These are phyloP conservation scores for Odontocolon sp. DNA, from an alignment of 2,888 invertebrate genomes.

Conservation along the genomic window DNA sequence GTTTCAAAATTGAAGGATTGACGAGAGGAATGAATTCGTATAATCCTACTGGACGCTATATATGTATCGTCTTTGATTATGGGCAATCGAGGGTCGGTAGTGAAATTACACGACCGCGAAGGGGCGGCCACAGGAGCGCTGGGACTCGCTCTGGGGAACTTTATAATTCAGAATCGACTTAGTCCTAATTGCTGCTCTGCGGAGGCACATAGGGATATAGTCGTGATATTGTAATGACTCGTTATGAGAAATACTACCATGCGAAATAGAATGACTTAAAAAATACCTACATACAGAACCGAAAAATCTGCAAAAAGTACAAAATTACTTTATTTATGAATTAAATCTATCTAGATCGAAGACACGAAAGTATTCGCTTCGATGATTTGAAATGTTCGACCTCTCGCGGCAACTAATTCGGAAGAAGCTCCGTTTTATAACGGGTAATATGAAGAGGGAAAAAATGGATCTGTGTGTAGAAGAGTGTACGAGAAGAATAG, in stretches of 20 bases:
- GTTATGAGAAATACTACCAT: not conserved
- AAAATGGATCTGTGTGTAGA: not conserved
- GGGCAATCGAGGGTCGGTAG: constrained; percentile 25
- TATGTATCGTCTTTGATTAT: constrained; percentile 28
- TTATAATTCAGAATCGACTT: constrained; percentile 48
- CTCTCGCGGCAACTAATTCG: not conserved
- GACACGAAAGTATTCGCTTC: too few relatives aligned
- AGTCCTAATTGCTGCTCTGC: constrained; percentile 34
- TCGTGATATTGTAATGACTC: not conserved
- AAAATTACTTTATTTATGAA: too few relatives aligned
- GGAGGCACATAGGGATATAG: not conserved
- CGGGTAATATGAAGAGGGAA: not conserved
- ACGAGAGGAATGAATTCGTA: too few relatives aligned
- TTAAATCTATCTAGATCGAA: too few relatives aligned
- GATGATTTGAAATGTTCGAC: not conserved
- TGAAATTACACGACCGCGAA: constrained; percentile 44
- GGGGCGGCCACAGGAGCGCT: not conserved
- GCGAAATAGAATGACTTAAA: too few relatives aligned
- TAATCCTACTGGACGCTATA: too few relatives aligned
- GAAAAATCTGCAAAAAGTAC: too few relatives aligned
- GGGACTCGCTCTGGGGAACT: constrained; percentile 5
- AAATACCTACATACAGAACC: too few relatives aligned
- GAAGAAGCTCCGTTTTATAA: too few relatives aligned
- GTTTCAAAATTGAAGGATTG: too few relatives aligned
- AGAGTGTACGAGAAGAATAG: too few relatives aligned